Percentiles rank a stretch among this genome's conserved stretches.
These are phyloP conservation scores for Sebastes glaucus DNA, from an alignment of 2,797 vertebrate species.

Conservation along the genomic window DNA sequence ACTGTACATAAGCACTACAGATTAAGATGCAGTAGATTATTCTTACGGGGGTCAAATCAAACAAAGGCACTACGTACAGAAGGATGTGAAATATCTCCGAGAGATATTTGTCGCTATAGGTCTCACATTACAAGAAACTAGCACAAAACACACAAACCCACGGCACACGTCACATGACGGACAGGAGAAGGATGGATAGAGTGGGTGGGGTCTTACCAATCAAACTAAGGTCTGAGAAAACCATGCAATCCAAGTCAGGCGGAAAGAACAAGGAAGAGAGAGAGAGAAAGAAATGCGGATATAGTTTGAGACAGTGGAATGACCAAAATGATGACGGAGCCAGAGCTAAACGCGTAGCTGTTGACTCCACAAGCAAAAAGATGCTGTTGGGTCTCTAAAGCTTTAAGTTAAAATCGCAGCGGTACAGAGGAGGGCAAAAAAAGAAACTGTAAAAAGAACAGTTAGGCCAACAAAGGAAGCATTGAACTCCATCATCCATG, in stretches of 20 bases:
- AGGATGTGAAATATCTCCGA: slow-evolving; percentile 40
- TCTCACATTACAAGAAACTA: slow-evolving; percentile 41
- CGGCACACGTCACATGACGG: slow-evolving; percentile 63
- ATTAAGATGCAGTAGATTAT: slow-evolving; percentile 17
- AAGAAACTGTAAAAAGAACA: slow-evolving; percentile 53
- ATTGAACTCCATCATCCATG: slow-evolving; percentile 48
- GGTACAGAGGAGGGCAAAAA: slow-evolving; percentile 28
- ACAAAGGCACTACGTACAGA: slow-evolving; percentile 11
- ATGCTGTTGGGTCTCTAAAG: slow-evolving; percentile 30
- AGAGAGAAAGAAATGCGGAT: slow-evolving; percentile 69
- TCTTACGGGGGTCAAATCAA: slow-evolving; percentile 6
- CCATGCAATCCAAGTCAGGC: slow-evolving; percentile 86
- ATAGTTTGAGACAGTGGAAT: slow-evolving; percentile 77
- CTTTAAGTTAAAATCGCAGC: slow-evolving; percentile 15
- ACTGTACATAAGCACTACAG: slow-evolving; percentile 24
- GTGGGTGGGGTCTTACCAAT: slow-evolving; percentile 83
- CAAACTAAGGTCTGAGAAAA: slow-evolving; percentile 86
- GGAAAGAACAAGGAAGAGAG: slow-evolving; percentile 58
- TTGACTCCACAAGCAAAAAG: slow-evolving; percentile 59
- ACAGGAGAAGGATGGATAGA: slow-evolving; percentile 68
- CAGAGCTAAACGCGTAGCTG: slow-evolving; percentile 55
- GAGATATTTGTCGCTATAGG: slow-evolving; percentile 29
- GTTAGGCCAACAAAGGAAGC: slow-evolving; percentile 52
- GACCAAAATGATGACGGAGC: slow-evolving; percentile 68
- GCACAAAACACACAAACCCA: slow-evolving; percentile 42